A percentile compares a stretch with the other conserved stretches of the same genome.
Evolutionary conservation across 1,140 invertebrate species (phyloP).

Genomic region (Drusus annulatus): DNA sequence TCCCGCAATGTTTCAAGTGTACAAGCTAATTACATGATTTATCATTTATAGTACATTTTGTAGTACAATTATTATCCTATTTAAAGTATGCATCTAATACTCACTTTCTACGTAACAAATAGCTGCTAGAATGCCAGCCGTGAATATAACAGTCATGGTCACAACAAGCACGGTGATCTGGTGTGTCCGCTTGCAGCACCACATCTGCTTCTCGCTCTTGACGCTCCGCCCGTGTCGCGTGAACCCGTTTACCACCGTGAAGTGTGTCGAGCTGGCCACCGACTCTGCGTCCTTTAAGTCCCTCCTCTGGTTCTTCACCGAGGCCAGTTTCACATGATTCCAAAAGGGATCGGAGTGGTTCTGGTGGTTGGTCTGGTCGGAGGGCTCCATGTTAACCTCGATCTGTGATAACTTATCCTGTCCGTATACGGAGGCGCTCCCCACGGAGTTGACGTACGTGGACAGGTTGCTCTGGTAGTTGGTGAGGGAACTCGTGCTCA

Average conservation of each 20-base stretch:
- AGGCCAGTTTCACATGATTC: slow-evolving; percentile 67
- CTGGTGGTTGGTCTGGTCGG: slow-evolving; percentile 36
- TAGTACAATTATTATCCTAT: neutral
- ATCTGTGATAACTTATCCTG: slow-evolving; percentile 12
- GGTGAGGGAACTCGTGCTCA: slow-evolving; percentile 61
- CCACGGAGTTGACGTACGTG: slow-evolving; percentile 54
- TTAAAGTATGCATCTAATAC: slow-evolving; percentile 61
- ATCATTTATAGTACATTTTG: too few relatives aligned
- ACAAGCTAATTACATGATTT: too few relatives aligned
- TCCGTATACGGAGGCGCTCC: neutral
- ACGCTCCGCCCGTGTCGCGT: slow-evolving; percentile 72
- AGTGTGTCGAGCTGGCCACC: slow-evolving; percentile 88
- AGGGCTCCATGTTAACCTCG: slow-evolving; percentile 3
- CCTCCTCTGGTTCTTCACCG: slow-evolving; percentile 65
- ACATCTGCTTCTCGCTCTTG: slow-evolving; percentile 71
- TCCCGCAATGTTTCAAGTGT: too few relatives aligned
- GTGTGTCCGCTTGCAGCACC: slow-evolving; percentile 81
- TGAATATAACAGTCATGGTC: slow-evolving; percentile 84
- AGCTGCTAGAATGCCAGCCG: slow-evolving; percentile 82
- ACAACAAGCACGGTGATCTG: slow-evolving; percentile 85
- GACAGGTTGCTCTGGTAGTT: slow-evolving; percentile 61
- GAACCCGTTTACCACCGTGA: slow-evolving; percentile 86
- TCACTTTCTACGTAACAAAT: slow-evolving; percentile 81
- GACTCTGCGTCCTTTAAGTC: slow-evolving; percentile 74
- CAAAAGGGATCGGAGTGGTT: slow-evolving; percentile 64